Conservation (phyloP, 2,113 vertebrate genomes). For the Aegithalos caudatus region DNA sequence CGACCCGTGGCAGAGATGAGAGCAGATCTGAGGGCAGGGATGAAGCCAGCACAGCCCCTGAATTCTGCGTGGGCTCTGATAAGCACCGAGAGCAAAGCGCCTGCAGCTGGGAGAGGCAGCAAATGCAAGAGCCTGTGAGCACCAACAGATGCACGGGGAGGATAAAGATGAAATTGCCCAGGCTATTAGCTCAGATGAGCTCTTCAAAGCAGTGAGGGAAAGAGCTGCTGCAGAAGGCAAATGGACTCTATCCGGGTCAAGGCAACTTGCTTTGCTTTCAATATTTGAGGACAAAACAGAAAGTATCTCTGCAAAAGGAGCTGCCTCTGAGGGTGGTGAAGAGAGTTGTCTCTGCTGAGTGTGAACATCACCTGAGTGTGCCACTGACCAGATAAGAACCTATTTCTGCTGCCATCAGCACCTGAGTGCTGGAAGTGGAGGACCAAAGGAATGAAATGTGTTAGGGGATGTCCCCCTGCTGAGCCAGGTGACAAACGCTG, state of each 20-base stretch:
- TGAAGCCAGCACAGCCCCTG: neutral
- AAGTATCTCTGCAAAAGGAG: neutral
- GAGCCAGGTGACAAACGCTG: neutral
- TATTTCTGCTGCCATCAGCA: neutral
- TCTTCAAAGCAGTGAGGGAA: conserved; percentile 6
- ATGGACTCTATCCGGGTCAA: neutral
- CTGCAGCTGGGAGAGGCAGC: neutral
- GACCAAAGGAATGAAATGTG: neutral
- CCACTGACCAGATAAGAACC: neutral
- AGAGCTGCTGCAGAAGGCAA: neutral
- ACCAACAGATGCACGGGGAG: neutral
- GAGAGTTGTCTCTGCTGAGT: neutral
- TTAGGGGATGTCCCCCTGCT: neutral
- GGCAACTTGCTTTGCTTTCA: neutral
- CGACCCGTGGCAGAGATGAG: neutral
- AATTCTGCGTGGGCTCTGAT: neutral
- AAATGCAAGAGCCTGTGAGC: neutral
- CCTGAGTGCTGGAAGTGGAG: neutral
- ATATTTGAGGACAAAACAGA: neutral
- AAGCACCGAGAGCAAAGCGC: neutral
- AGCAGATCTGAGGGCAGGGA: neutral
- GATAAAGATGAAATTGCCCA: conserved; percentile 18
- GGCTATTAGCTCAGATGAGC: neutral
- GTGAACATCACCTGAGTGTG: neutral
- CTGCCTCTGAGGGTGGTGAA: neutral